Evolutionary conservation across 2,113 vertebrate genomes (phyloP).

Genomic region (Cavia aperea): DNA sequence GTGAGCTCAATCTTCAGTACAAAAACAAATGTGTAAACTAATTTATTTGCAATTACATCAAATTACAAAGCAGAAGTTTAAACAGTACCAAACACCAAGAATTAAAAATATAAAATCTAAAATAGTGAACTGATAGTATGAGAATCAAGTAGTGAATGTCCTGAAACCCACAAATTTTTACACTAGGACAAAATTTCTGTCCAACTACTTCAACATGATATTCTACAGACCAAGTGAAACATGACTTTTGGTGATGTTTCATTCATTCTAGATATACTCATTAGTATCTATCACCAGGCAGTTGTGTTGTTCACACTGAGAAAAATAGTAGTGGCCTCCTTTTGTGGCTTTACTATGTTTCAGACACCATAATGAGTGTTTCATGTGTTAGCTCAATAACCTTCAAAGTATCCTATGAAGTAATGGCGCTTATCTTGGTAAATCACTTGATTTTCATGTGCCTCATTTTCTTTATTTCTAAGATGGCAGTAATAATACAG

Average conservation of each 20-base stretch:
- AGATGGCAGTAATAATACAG: neutral
- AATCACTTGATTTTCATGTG: neutral
- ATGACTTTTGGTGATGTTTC: neutral
- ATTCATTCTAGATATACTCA: neutral
- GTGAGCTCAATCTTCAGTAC: too few species aligned
- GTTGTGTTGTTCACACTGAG: neutral
- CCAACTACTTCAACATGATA: neutral
- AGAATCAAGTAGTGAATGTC: neutral
- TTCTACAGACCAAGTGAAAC: neutral
- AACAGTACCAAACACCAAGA: slow-evolving; percentile 27
- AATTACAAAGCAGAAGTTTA: slow-evolving; percentile 19
- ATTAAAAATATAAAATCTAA: neutral
- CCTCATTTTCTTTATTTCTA: neutral
- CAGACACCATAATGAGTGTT: neutral
- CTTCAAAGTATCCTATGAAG: neutral
- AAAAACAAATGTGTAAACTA: neutral
- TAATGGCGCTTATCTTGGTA: neutral
- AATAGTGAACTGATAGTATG: neutral
- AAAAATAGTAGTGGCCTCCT: neutral
- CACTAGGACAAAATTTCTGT: neutral
- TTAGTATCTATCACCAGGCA: neutral
- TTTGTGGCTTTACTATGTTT: neutral
- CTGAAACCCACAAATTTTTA: neutral
- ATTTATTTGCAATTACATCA: neutral
- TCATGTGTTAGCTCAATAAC: neutral